Conservation (phyloP, 2,113 vertebrate genomes). For the Spea multiplicata region DNA sequence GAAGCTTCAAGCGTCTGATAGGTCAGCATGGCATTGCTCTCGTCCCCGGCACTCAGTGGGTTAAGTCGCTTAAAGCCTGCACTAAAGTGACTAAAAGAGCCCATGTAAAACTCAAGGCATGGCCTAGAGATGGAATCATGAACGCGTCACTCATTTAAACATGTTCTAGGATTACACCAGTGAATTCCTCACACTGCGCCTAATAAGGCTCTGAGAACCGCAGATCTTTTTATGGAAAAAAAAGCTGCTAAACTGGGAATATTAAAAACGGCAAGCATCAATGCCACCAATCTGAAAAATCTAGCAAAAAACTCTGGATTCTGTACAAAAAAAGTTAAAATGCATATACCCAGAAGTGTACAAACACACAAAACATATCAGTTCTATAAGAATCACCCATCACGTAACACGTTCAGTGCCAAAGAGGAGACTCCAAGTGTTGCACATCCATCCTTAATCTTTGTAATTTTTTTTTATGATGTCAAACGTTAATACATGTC, state of each 20-base stretch:
- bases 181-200: constrained; percentile 20
- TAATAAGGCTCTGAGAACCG: constrained; percentile 41
- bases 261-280: background rate
- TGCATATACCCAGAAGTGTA: background rate
- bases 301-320: background rate
- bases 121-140: constrained; percentile 21
- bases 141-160: constrained; percentile 38
- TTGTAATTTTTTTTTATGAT: background rate
- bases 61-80: background rate
- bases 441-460: no score
- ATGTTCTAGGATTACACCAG: constrained; percentile 39
- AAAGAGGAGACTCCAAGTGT: no score
- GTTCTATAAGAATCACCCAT: no score
- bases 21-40: no score
- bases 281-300: background rate
- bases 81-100: background rate
- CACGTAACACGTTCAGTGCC: no score
- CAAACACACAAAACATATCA: no score
- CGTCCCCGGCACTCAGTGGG: no score
- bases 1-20: no score
- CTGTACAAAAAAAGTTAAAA: background rate
- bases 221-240: constrained; percentile 40
- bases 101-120: background rate
- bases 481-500: constrained; percentile 8
- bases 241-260: constrained; percentile 21